Evolutionary conservation across 2,888 invertebrate genomes (phyloP).

Genomic region (Tyria jacobaeae): DNA sequence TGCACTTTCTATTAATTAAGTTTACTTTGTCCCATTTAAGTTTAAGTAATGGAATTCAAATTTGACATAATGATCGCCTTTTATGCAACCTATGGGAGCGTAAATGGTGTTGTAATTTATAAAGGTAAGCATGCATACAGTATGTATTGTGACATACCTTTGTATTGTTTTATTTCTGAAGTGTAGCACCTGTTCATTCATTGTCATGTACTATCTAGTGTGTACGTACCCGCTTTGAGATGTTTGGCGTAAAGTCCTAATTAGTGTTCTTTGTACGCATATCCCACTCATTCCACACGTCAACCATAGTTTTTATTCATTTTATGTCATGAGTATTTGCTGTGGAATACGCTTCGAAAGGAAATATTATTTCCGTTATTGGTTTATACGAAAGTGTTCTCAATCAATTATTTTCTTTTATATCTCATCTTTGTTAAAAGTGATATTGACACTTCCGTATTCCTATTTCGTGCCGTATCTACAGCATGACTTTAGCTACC

Average conservation of each 20-base stretch:
- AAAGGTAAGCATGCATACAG: constrained; percentile 86
- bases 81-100: constrained; percentile 86
- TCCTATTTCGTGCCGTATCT: constrained; percentile 31
- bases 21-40: constrained; percentile 79
- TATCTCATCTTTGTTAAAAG: neutral
- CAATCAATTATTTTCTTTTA: neutral
- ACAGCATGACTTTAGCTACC: constrained; percentile 26
- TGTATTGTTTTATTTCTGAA: constrained; percentile 56
- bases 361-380: neutral
- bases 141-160: constrained; percentile 68
- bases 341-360: constrained; percentile 35
- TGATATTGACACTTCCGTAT: constrained; percentile 22
- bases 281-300: constrained; percentile 38
- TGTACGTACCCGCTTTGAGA: constrained; percentile 43
- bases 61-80: constrained; percentile 85
- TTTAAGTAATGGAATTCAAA: constrained; percentile 79
- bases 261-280: constrained; percentile 37
- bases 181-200: constrained; percentile 49
- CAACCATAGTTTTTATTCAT: constrained; percentile 36
- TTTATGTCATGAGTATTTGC: constrained; percentile 42
- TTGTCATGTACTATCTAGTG: constrained; percentile 44
- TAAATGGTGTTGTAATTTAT: constrained; percentile 85
- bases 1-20: constrained; percentile 79
- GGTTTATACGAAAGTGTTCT: constrained; percentile 27
- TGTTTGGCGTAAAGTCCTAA: constrained; percentile 33